Conservation (phyloP, 2,797 vertebrate genomes). For the Myotis pilosus region DNA sequence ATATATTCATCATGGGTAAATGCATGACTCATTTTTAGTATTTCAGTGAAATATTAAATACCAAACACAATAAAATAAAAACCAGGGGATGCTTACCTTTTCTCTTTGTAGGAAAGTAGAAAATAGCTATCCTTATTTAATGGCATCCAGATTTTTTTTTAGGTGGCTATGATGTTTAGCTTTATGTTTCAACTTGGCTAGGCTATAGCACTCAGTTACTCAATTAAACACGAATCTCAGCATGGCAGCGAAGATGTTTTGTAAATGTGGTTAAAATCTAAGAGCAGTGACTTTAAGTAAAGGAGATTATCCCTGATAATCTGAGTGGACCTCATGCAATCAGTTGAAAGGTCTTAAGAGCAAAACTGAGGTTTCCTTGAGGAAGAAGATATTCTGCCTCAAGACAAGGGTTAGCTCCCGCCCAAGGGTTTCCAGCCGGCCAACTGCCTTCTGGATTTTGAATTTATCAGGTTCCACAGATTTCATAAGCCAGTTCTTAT, state of each 20-base stretch:
- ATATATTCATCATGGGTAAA: constrained; percentile 8
- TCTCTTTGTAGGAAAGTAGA: neutral
- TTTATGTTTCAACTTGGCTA: neutral
- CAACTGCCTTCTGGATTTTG: neutral
- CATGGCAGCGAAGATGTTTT: neutral
- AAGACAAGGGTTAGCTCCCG: neutral
- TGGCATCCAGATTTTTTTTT: neutral
- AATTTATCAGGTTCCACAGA: neutral
- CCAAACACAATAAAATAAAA: neutral
- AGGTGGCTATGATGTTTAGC: neutral
- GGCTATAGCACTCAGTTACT: neutral
- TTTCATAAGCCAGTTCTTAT: neutral
- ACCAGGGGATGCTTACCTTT: neutral
- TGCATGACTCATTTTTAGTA: neutral
- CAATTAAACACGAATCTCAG: neutral
- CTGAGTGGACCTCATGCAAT: neutral
- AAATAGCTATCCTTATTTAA: neutral
- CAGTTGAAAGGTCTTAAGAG: neutral
- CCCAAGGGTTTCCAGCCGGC: neutral
- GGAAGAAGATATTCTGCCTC: neutral
- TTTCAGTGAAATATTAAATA: constrained; percentile 32
- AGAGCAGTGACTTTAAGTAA: neutral
- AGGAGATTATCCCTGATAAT: neutral
- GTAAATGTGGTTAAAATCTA: neutral
- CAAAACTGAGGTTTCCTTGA: neutral